Evolutionary conservation across 2,113 vertebrate genomes (phyloP).

Genomic region (Myodes glareolus): DNA sequence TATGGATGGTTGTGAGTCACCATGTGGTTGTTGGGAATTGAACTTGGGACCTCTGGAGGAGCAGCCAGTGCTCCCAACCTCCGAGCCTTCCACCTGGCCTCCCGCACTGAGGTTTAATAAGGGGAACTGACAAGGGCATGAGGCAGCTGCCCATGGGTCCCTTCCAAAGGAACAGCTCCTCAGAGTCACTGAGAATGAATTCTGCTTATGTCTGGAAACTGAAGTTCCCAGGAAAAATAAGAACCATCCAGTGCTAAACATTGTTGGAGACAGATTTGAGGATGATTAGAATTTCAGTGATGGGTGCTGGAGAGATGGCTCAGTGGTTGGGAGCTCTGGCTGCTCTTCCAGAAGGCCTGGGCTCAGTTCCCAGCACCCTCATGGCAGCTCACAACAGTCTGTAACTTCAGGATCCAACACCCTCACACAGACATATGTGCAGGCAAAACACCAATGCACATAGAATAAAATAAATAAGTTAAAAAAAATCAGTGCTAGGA

Average conservation of each 20-base stretch:
- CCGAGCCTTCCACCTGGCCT: too few species aligned
- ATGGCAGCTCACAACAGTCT: background rate
- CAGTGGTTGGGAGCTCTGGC: background rate
- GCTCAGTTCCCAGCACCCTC: background rate
- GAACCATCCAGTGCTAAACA: background rate
- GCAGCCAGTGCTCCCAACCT: too few species aligned
- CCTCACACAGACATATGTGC: background rate
- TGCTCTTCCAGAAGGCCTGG: background rate
- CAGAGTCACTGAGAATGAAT: fast-evolving
- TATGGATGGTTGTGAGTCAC: too few species aligned
- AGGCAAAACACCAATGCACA: background rate
- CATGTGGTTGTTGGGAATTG: too few species aligned
- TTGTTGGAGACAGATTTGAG: background rate
- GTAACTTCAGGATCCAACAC: background rate
- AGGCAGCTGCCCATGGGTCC: background rate
- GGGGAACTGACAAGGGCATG: background rate
- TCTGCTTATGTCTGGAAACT: background rate
- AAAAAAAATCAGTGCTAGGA: too few species aligned
- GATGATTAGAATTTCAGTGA: background rate
- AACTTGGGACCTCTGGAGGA: too few species aligned
- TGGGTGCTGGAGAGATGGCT: background rate
- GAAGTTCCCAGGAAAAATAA: background rate
- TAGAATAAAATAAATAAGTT: background rate
- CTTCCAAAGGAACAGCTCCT: fast-evolving
- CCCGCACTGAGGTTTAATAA: background rate